Base-by-base conservation (phyloP, 2,797 vertebrate species). In the Rachycentron canadum region DNA sequence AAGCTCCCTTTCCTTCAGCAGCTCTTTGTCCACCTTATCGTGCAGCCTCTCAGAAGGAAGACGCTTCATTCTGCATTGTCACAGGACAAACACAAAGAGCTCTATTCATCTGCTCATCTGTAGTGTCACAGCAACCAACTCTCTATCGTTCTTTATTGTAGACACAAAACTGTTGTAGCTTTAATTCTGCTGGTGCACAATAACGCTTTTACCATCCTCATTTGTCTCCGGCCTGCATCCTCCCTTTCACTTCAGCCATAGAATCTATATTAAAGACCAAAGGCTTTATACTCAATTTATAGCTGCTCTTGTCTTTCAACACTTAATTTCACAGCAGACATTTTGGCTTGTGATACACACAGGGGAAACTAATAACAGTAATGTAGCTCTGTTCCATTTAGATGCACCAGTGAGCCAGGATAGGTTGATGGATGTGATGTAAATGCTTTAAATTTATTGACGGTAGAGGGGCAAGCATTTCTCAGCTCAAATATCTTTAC, bases 1-100 rank as follows among this genome's bases (percentile, higher is more conserved):
- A 40, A 95, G 83, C 61, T 96, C 95, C 3, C 40, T 91, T 93
- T 99, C 97, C 90, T 96, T 97, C 63, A 92, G 40, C 79, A 99
- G 94, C 73, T 98, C 96, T 63, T 36, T 79, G 34, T 97, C 95
- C 66, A 96, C 96, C 49, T 95, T 92, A 1, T 98, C 97, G 0
- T 93, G 88, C 11, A 96, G 93, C 88, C 95, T 91, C 83, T 97
- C 97, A 26, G 95, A 93, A 1, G 94, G 95, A 17, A 87, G 47
- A 4, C 95, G 93, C 40, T 93, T 96, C 85, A 95, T 93, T 90
- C 98, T 99, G 91, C 23, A 56, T n/a, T 30, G 1, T 8, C 28
- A 57, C 23, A 78, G 10, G 26, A 61, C 3, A 73, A 55, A 40
- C 4, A 28, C 19, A 34, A 45, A 38, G 2, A 59, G 4, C 3